Evolutionary conservation across 92 coral and sea anemone species (phyloP), one percentile per base, ranked within the genome.

Genomic region (Meandrina meandrites): DNA sequence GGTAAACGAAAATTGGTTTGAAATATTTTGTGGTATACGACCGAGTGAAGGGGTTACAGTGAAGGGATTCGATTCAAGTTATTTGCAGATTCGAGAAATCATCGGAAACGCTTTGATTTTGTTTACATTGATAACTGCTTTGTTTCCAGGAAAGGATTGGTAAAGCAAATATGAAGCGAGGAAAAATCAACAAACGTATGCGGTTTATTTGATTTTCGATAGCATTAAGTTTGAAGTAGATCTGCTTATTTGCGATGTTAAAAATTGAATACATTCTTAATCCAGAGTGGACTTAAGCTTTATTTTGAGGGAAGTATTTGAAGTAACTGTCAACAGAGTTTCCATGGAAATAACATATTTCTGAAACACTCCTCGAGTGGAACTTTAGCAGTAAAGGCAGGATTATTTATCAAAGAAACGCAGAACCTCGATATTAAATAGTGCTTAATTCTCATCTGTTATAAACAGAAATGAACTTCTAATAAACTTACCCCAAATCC

Each of bases 401-500:
- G 14, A 7, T 13, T 13, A 48, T 48, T 48, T 48, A 4, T 48
- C 9, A 48, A 4, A 8, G 53, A 9, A 48, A 9, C 53, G 11
- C 53, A 48, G 6, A 48, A 48, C 9, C 53, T 48, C 14, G 53
- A 48, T 48, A 6, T 60, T 57, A 57, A 57, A 17, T 1, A 60
- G 28, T 22, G 3, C 2, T 24, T 27, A 60, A 24, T 60, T 22
- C 68, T 22, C 30, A 60, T 22, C 9, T 58, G 66, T 58, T 19
- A 60, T 4, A 48, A 9, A 48, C 13, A 7, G 53, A 48, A 48
- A 48, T 48, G 53, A 8, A 48, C 11, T 9, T 1, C 45, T 40
- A 0, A 48, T 48, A 7, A 13, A 79, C 93, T 91, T 89, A 94
- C 98, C 96, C 93, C 86, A 30, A 94, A 17, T 16, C 98, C 98